A percentile compares a stretch with the other conserved stretches of the same genome.
phyloP scores from a whole-genome alignment of 2,797 vertebrate genomes.

The Apogon talboti region DNA sequence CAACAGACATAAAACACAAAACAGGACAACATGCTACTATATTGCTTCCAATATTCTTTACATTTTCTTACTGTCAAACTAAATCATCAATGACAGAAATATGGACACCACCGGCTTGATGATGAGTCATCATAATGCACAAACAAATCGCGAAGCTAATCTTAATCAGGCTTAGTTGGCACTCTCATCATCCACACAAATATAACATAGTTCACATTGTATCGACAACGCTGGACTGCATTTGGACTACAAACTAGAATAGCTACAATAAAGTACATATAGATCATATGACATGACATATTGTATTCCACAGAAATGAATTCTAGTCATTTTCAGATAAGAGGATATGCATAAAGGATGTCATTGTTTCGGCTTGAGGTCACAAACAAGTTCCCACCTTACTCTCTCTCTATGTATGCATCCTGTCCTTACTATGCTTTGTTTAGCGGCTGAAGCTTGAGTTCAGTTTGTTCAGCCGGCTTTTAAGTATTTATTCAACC shows the following conservation, averaged over 20 bases:
- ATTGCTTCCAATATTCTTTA: slow-evolving; percentile 91
- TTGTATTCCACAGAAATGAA: slow-evolving; percentile 88
- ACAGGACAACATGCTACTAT: slow-evolving; percentile 91
- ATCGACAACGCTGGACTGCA: slow-evolving; percentile 89
- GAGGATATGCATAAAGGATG: slow-evolving; percentile 86
- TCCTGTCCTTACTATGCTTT: slow-evolving; percentile 68
- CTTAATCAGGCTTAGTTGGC: slow-evolving; percentile 89
- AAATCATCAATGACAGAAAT: slow-evolving; percentile 88
- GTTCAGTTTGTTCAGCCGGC: slow-evolving; percentile 59
- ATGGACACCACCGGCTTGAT: slow-evolving; percentile 86
- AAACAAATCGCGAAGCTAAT: slow-evolving; percentile 89
- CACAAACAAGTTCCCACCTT: slow-evolving; percentile 80
- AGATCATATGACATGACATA: slow-evolving; percentile 90
- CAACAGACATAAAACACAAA: slow-evolving; percentile 90
- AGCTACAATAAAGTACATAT: slow-evolving; percentile 90
- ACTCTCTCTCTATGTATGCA: slow-evolving; percentile 62
- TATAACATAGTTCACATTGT: slow-evolving; percentile 90
- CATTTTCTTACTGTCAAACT: slow-evolving; percentile 88
- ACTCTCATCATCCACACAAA: slow-evolving; percentile 89
- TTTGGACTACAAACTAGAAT: slow-evolving; percentile 91
- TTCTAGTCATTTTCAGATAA: slow-evolving; percentile 86
- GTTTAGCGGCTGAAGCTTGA: slow-evolving; percentile 64
- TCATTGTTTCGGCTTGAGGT: slow-evolving; percentile 86
- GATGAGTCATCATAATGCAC: slow-evolving; percentile 88
- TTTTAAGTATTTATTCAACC: slow-evolving; percentile 64